These are phyloP conservation scores for Cyprinodon diabolis DNA, from an alignment of 2,797 vertebrate genomes.

Conservation along the genomic window DNA sequence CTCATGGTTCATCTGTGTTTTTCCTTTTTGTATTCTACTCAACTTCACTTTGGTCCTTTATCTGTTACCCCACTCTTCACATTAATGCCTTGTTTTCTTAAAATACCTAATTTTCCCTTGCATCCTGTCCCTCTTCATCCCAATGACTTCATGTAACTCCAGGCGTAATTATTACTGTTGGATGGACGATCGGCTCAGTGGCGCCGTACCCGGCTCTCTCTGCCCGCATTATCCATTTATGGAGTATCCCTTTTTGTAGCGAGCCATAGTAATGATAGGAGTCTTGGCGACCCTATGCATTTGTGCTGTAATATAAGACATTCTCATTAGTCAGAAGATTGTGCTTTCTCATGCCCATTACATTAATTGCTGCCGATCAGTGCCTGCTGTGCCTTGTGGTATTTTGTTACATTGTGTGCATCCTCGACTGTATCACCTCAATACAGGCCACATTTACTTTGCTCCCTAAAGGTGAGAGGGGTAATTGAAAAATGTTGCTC, in stretches of 20 bases:
- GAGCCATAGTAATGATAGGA: constrained; percentile 75
- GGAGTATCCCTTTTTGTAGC: constrained; percentile 75
- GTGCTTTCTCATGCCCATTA: constrained; percentile 76
- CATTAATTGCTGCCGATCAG: constrained; percentile 81
- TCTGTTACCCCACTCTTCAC: constrained; percentile 4
- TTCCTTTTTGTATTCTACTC: constrained; percentile 16
- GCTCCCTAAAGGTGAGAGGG: constrained; percentile 48
- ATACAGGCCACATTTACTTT: constrained; percentile 38
- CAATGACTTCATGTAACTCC: constrained; percentile 67
- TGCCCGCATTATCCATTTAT: constrained; percentile 75
- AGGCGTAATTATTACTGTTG: constrained; percentile 75
- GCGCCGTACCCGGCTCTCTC: constrained; percentile 71
- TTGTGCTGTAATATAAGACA: constrained; percentile 78
- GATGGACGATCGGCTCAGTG: constrained; percentile 67
- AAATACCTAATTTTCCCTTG: constrained; percentile 58
- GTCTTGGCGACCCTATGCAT: constrained; percentile 72
- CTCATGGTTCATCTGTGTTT: constrained; percentile 12
- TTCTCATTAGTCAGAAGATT: constrained; percentile 74
- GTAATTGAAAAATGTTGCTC: constrained; percentile 59
- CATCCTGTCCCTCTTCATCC: constrained; percentile 65
- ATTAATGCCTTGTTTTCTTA: constrained; percentile 53
- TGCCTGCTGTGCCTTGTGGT: constrained; percentile 63
- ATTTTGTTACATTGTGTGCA: constrained; percentile 66
- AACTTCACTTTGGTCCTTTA: constrained; percentile 32
- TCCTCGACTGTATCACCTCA: constrained; percentile 50